These are phyloP conservation scores for Connochaetes taurinus DNA, from an alignment of 2,113 vertebrate genomes.

Conservation along the genomic window DNA sequence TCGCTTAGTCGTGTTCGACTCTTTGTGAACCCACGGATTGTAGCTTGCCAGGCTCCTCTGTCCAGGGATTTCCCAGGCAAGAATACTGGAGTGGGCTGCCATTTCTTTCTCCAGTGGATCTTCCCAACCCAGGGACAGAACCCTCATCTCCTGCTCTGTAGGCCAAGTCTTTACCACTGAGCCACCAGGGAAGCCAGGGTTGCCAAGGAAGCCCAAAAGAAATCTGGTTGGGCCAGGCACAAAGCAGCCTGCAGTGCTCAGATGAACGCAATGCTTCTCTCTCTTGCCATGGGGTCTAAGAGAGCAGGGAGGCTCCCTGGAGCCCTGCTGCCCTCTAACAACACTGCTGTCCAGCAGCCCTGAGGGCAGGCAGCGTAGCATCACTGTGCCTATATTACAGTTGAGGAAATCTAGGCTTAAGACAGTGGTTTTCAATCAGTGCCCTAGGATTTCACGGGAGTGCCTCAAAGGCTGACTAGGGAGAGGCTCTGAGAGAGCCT, in stretches of 20 bases:
- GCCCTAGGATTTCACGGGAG: background rate
- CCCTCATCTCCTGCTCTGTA: background rate
- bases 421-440: background rate
- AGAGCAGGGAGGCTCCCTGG: background rate
- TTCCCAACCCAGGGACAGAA: background rate
- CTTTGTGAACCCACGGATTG: background rate
- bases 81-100: background rate
- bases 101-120: background rate
- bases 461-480: background rate
- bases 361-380: background rate
- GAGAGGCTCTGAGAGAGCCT: background rate
- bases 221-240: background rate
- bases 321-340: background rate
- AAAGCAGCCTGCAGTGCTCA: background rate
- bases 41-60: background rate
- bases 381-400: background rate
- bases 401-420: background rate
- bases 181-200: background rate
- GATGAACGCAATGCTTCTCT: no score
- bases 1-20: fast-evolving
- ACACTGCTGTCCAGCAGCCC: background rate
- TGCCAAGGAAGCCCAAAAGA: background rate
- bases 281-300: background rate
- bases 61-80: background rate
- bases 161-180: background rate